Evolutionary conservation across 2,888 invertebrate genomes (phyloP), one percentile per base, ranked within the genome.

Genomic region (Cheilosia impressa): DNA sequence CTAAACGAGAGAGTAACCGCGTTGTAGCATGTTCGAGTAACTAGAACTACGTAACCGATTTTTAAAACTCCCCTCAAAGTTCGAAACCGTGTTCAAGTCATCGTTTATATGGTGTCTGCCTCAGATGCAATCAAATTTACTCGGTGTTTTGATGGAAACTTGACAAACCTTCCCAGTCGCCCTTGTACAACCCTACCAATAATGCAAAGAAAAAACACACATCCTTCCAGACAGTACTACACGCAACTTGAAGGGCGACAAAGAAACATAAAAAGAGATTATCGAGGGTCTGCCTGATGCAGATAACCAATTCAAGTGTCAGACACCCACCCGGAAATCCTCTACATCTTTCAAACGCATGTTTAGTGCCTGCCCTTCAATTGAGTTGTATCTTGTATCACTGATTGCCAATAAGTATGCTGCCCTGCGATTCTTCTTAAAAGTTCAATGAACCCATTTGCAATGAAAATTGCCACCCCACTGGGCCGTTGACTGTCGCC

Each of bases 331-430:
- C 24, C 43, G 31, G 22, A 41, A 55, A 22, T 45, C 19, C 24
- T 55, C 22, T 17, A 43, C 43, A 31, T 43, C 24, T 17, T 41
- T 55, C 43, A 24, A 55, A 31, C 45, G 10, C 41, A 47, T 41
- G 38, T 15, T 38, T 22, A 58, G 50, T 27, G 15, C 31, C 22
- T 31, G 17, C 45, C 52, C 58, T 60, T 76, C 76, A 76, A 68
- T 68, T 76, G 52, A 66, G 52, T 45, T 57, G 45, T 58, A 45
- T 75, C 75, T 45, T 57, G 45, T 58, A 45, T 75, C 75, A 58
- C 65, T 50, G 76, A 68, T 76, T 76, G 62, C 45, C 76, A 66
- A 76, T 76, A 76, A 76, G 45, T 41, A 24, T 13, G 34, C 7
- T 13, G 19, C 24, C 10, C 22, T 7, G 0, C 50, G 41, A 19